Base-by-base conservation (phyloP, 2,797 vertebrate species). In the Brachymystax lenok region DNA sequence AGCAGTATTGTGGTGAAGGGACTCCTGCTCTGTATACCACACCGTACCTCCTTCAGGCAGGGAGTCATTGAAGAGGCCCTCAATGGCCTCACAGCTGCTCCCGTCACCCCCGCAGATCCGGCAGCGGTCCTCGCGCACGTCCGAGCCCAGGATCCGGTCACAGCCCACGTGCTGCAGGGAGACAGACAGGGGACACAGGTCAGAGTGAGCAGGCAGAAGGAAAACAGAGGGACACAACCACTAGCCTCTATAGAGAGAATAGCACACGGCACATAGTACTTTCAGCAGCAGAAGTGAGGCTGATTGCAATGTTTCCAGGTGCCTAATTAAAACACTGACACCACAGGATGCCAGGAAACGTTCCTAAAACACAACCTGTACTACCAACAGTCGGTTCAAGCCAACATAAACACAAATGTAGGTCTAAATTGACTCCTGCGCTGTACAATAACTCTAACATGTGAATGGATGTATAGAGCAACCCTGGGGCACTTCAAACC, bases 111-210 rank as follows among this genome's bases (percentile, higher is more conserved):
- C 97, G 0, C 98, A 99, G 77, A 96, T 88, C 0, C 97, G 94
- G 77, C 98, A 99, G 83, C 96, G 97, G 88, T 99, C 98, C 83
- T 99, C 98, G 5, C 97, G 95, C 1, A 96, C 89, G 40, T 98
- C 97, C 0, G 97, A 99, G 87, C 96, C 95, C 63, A 99, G 94
- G 80, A 98, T 92, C 8, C 97, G 95, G 89, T 99, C 98, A 0
- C 98, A 99, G 83, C 98, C 98, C 66, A 99, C 97, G 0, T 99
- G 98, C 98, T 99, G 89, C 72, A 21, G 54, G 46, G 24, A 68
- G 28, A 68, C 19, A 59, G 28, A 12, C 28, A 75, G 28, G 71
- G 50, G 73, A 74, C 71, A 82, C 63, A 73, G 63, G 54, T 21
- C 14, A 61, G 21, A 73, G 71, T 50, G 5, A 21, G 54, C 54